Evolutionary conservation across 1,140 invertebrate species (phyloP).

Genomic region (Rhagoletis zephyria): DNA sequence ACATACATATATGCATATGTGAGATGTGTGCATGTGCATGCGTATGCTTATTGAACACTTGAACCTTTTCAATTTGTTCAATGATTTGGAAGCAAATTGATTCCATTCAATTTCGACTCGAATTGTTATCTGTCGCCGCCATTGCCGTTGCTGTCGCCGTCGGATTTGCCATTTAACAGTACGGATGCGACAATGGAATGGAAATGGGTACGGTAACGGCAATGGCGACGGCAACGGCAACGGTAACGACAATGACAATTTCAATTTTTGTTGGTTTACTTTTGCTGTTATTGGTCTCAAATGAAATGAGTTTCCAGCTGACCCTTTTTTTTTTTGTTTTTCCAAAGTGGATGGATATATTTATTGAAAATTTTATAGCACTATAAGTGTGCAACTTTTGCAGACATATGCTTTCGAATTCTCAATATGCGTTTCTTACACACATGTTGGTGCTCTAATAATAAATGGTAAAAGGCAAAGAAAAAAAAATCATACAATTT

Average conservation of each 20-base stretch:
- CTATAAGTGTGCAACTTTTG: no score
- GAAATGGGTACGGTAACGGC: constrained; percentile 60
- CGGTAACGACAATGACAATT: constrained; percentile 66
- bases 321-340: neutral
- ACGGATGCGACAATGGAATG: neutral
- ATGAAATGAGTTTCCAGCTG: neutral
- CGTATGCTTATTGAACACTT: neutral
- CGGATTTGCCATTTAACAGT: neutral
- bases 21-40: neutral
- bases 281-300: neutral
- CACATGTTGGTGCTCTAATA: no score
- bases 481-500: no score
- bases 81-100: constrained; percentile 73
- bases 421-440: no score
- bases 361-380: no score
- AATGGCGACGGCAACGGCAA: constrained; percentile 61
- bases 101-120: constrained; percentile 72
- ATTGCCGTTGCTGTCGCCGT: neutral
- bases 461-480: no score
- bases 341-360: neutral
- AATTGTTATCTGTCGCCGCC: constrained; percentile 58
- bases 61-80: constrained; percentile 72
- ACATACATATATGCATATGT: neutral
- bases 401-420: no score
- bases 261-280: constrained; percentile 70